These are phyloP conservation scores for Dysdera silvatica DNA, from an alignment of 1,140 invertebrate species.

Conservation along the genomic window DNA sequence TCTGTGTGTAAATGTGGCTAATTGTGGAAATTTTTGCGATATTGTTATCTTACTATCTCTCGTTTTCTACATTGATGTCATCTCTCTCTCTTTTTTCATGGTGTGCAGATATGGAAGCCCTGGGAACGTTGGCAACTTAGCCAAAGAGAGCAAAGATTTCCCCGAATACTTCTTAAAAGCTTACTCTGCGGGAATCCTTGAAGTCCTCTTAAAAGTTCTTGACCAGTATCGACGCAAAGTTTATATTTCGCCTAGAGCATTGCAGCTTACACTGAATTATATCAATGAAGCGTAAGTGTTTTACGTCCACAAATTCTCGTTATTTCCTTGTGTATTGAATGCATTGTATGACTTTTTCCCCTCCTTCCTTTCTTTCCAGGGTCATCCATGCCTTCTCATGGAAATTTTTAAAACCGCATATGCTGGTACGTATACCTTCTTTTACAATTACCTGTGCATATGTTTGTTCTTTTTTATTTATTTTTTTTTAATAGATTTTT, in stretches of 20 bases:
- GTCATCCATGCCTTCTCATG: constrained; percentile 79
- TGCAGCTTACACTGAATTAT: constrained; percentile 86
- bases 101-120: constrained; percentile 92
- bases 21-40: no score
- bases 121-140: constrained; percentile 86
- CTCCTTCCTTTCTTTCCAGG: constrained; percentile 44
- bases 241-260: constrained; percentile 82
- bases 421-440: constrained; percentile 40
- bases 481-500: no score
- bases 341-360: constrained; percentile 10
- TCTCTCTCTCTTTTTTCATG: no score
- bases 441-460: background rate
- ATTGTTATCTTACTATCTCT: no score
- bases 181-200: constrained; percentile 77
- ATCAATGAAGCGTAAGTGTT: constrained; percentile 74
- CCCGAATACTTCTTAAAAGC: constrained; percentile 90
- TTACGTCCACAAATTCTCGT: background rate
- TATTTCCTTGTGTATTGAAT: background rate
- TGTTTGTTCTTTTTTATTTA: background rate
- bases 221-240: constrained; percentile 78
- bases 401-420: constrained; percentile 91
- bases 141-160: constrained; percentile 86
- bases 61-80: no score
- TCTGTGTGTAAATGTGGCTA: no score
- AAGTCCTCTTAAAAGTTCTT: constrained; percentile 74